These are phyloP conservation scores for Amniataba percoides DNA, from an alignment of 2,797 vertebrate species.

Conservation along the genomic window DNA sequence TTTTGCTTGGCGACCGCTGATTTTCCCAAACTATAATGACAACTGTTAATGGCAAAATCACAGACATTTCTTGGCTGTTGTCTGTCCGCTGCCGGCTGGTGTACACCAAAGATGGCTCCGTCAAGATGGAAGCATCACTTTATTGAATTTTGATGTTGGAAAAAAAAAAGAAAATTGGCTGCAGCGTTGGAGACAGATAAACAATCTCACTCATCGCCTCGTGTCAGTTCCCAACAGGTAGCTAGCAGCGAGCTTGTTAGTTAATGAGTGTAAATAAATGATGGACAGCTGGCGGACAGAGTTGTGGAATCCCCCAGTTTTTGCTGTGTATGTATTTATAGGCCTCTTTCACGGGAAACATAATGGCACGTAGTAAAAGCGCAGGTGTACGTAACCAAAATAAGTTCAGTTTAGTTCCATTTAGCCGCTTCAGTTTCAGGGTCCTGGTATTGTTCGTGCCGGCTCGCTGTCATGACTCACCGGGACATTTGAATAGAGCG, in stretches of 20 bases:
- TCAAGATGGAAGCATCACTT: neutral
- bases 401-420: slow-evolving; percentile 4
- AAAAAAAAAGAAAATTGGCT: neutral
- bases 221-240: neutral
- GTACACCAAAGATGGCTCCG: slow-evolving; percentile 3
- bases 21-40: slow-evolving; percentile 6
- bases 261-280: slow-evolving; percentile 1
- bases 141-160: neutral
- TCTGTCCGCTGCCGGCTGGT: neutral
- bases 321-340: neutral
- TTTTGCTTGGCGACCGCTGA: slow-evolving; percentile 13
- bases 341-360: neutral
- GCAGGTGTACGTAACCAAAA: slow-evolving; percentile 2
- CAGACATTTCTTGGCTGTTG: neutral
- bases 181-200: neutral
- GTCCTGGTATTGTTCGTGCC: neutral
- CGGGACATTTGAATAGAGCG: neutral
- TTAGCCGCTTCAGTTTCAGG: neutral
- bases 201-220: neutral
- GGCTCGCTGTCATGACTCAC: neutral
- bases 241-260: slow-evolving; percentile 7
- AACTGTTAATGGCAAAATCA: slow-evolving; percentile 8
- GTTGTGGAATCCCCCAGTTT: neutral
- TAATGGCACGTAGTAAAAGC: neutral
- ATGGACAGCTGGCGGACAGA: slow-evolving; percentile 1